Base-by-base conservation (phyloP, 2,888 invertebrate genomes). In the Paralinhomoeus sp. region DNA sequence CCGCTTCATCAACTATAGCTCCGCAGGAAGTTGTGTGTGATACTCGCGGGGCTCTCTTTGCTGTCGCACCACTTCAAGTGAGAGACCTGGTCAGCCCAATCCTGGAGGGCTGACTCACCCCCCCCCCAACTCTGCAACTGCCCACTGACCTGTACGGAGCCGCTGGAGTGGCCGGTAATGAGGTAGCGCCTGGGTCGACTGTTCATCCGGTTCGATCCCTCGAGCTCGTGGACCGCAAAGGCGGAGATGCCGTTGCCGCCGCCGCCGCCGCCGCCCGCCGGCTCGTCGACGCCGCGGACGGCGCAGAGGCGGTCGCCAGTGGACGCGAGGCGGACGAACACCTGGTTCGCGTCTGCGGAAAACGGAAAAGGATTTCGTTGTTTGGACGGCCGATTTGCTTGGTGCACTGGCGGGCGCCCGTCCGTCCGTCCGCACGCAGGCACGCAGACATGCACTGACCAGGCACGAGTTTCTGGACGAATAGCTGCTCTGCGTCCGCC, bases 141-240 rank as follows among this genome's bases (percentile, higher is more conserved):
- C 31, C 17, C 24, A 18, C 22, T 13, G 13, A 58, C 57, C 68
- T 87, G 87, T 48, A 87, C 77, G 37, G 80, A 79, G 40, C 89
- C 87, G 52, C 80, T 84, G 35, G 80, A 76, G 62, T 87, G 87
- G 0, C 87, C 89, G 24, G 85, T 85, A 51, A 89, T 76, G 57
- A 89, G 75, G 59, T 84, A 78, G 37, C 91, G 68, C 3, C 85
- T 71, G 9, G 85, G 85, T 43, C 79, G 49, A 27, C n/a, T 17
- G 1, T 82, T 83, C 78, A 83, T 80, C 18, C 91, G 72, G 57
- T 82, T 78, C 1, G 87, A 84, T 1, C 89, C 89, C 64, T 93
- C 93, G 64, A 91, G 91, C 65, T 93, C 91, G 58, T 89, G 89
- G 15, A 91, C 85, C 63, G 81, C 82, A 68, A 91, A 93, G 18